Evolutionary conservation across 2,888 invertebrate genomes (phyloP), one percentile per base, ranked within the genome.

Genomic region (Neoscelio sp.): DNA sequence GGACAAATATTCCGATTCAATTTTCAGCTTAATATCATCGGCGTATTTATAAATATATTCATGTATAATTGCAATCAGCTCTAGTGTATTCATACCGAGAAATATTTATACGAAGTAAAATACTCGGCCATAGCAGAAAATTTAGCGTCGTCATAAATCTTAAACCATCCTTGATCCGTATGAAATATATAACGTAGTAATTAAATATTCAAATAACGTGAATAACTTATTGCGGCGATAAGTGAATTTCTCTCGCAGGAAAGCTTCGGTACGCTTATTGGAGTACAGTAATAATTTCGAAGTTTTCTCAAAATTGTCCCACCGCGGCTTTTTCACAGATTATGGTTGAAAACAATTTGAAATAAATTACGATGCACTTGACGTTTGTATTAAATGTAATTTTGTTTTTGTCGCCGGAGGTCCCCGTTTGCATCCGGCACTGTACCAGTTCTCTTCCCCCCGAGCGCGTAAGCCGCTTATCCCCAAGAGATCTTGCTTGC

Each of bases 401-500:
- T 33, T 46, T 60, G 20, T 3, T 17, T 15, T 15, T 13, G 0
- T 17, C n/a, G 12, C 0, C 10, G 38, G 28, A 7, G 35, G 46
- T 15, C 28, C 23, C 30, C 40, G 15, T 74, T 74, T 56, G 26
- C 40, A 40, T 23, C 56, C 56, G 38, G 12, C 23, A 18, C 13
- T 23, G 74, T 12, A 38, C 17, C 56, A 28, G 26, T 35, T 38
- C 23, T 42, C 23, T 44, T 30, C 38, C 64, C 46, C 62, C 46
- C 68, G 62, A 50, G 64, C 54, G 60, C 77, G 54, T 65, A 78
- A 64, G 52, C 58, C 70, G 64, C 78, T 78, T 78, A 74, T 78
- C 78, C 33, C 33, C 7, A n/a, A 48, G 44, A 52, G 64, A 75
- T 75, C 79, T 70, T 42, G 75, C 75, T 78, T 58, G 79, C 75